These are phyloP conservation scores for Grammomys surdaster DNA, from an alignment of 2,113 vertebrate genomes.

Conservation along the genomic window DNA sequence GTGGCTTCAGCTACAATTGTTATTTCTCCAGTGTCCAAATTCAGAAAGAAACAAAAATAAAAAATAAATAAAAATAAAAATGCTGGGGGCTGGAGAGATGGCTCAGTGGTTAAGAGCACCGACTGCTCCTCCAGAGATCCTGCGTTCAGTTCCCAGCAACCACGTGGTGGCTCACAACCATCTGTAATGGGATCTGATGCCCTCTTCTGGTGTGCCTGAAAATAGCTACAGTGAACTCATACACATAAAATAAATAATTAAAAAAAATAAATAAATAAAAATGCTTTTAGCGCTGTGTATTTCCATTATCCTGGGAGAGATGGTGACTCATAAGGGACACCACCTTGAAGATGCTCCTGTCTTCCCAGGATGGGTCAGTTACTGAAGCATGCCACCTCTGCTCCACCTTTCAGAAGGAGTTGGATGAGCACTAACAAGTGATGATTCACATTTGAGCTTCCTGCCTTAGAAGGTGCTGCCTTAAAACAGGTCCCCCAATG, in stretches of 20 bases:
- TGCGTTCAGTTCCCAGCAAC: no score
- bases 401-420: not conserved
- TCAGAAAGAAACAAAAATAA: not conserved
- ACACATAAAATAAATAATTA: no score
- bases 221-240: no score
- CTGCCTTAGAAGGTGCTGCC: not conserved
- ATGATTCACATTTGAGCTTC: not conserved
- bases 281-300: not conserved
- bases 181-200: no score
- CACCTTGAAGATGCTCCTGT: not conserved
- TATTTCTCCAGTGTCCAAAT: not conserved
- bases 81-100: no score
- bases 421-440: not conserved
- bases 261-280: not conserved
- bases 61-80: no score
- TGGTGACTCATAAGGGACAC: not conserved
- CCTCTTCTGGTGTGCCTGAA: no score
- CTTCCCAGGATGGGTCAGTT: not conserved
- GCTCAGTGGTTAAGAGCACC: no score
- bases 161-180: no score
- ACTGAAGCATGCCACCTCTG: not conserved
- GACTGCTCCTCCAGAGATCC: no score
- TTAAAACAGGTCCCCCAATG: not conserved
- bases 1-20: not conserved
- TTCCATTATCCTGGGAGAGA: not conserved